Evolutionary conservation across 2,888 invertebrate genomes (phyloP), one percentile per base, ranked within the genome.

Genomic region (Coecobrya sp.): DNA sequence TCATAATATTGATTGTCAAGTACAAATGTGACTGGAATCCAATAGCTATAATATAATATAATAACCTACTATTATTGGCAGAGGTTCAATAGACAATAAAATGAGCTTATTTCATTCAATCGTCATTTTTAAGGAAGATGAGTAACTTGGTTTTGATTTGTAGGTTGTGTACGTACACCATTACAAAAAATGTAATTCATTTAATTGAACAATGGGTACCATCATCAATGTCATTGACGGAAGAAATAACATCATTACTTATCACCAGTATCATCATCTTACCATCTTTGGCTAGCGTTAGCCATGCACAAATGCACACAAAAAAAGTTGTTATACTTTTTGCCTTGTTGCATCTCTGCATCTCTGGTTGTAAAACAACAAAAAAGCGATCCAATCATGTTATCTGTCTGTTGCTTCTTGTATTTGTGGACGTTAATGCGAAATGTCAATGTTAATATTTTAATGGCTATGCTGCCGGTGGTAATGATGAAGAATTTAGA

Each of bases 151-250:
- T 76, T 87, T 87, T 52, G n/a, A 25, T 65, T 59, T n/a, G 36
- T 86, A 73, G n/a, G 59, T 59, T 73, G 68, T 7, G 4, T 73
- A 10, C 22, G 3, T 73, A 22, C 73, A 22, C 62, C 13, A 30
- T 73, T 73, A 10, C 19, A 42, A 45, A 19, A 45, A 87, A 79
- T 25, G 49, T 88, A 88, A 76, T 76, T 76, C 49, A 88, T 88
- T 88, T 88, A 88, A 76, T 87, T 76, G 76, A 87, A 79, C 88
- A 65, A 79, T 36, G 88, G 65, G 65, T 49, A 79, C 65, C 49
- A 82, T 59, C 59, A 49, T 82, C 89, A 82, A 65, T 89, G 89
- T 82, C 89, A 89, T 70, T 89, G 89, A 70, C 42, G 79, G 76
- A 49, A 49, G 49, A 49, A 76, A 68, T 52, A 55, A 88, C 59